Percentiles rank a stretch among this genome's conserved stretches.
Conservation (phyloP, 2,888 invertebrate genomes). For the Spisula subtruncata region DNA sequence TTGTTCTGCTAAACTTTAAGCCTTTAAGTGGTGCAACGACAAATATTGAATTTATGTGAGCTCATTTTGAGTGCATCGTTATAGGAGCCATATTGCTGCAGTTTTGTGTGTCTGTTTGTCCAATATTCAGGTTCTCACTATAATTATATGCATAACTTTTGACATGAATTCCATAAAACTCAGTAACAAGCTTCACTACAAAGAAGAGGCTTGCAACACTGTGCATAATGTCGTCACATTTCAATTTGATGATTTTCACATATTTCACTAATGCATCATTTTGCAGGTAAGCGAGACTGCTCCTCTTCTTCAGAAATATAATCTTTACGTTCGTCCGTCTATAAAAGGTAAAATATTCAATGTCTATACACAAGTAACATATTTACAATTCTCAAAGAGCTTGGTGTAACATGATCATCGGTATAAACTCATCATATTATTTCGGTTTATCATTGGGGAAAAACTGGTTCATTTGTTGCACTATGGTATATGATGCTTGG, state of each 20-base stretch:
- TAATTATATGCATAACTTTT: no score
- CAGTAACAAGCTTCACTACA: no score
- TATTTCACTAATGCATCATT: neutral
- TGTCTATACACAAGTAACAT: neutral
- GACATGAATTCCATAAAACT: no score
- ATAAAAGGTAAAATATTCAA: conserved; percentile 41
- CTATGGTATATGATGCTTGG: neutral
- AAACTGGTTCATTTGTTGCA: neutral
- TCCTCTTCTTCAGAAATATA: conserved; percentile 71
- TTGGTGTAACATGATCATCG: conserved; percentile 7
- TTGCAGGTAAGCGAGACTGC: conserved; percentile 66
- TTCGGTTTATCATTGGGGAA: neutral
- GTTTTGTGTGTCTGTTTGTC: no score
- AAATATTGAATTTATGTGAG: no score
- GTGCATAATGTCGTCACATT: neutral
- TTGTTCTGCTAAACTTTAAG: no score
- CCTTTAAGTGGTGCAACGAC: no score
- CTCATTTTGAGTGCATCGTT: no score
- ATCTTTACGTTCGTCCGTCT: conserved; percentile 57
- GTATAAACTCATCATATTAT: neutral
- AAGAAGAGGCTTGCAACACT: neutral
- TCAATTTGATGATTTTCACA: no score
- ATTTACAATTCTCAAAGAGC: neutral
- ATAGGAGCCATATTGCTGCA: no score
- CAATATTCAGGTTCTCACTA: no score